phyloP scores from a whole-genome alignment of 1,140 invertebrate species.

The Hycleus phaleratus region DNA sequence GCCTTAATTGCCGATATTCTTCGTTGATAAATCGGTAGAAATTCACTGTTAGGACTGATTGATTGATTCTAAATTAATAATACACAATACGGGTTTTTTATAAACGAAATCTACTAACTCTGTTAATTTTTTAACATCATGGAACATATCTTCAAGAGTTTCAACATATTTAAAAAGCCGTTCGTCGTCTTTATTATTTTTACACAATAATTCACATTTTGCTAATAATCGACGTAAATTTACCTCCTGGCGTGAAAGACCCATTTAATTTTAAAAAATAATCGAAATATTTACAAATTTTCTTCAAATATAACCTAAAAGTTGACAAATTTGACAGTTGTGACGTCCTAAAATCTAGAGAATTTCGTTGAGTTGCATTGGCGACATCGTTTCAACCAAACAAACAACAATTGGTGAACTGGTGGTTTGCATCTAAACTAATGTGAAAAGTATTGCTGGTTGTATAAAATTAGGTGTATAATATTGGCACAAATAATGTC shows the following conservation, averaged over 20 bases:
- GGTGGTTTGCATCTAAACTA: no score
- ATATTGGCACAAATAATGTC: no score
- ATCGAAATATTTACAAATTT: no score
- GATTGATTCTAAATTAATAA: background rate
- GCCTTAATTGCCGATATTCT: slow-evolving; percentile 24
- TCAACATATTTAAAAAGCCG: slow-evolving; percentile 64
- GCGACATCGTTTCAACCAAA: no score
- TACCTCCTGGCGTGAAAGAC: slow-evolving; percentile 57
- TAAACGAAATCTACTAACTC: slow-evolving; percentile 44
- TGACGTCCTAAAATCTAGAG: no score
- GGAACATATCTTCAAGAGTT: slow-evolving; percentile 59
- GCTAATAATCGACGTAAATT: slow-evolving; percentile 58
- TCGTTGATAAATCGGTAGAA: slow-evolving; percentile 23
- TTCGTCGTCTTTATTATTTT: slow-evolving; percentile 59
- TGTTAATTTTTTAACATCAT: slow-evolving; percentile 51
- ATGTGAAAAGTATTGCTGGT: no score
- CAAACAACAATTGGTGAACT: no score
- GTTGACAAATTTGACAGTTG: no score
- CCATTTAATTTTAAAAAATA: slow-evolving; percentile 17
- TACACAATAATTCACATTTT: slow-evolving; percentile 66
- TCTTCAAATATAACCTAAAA: no score
- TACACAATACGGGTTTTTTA: background rate
- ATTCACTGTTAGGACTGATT: slow-evolving; percentile 20
- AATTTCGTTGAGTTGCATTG: no score
- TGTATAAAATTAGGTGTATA: no score